Evolutionary conservation across 2,113 vertebrate species (phyloP).

Genomic region (Lampris incognitus): DNA sequence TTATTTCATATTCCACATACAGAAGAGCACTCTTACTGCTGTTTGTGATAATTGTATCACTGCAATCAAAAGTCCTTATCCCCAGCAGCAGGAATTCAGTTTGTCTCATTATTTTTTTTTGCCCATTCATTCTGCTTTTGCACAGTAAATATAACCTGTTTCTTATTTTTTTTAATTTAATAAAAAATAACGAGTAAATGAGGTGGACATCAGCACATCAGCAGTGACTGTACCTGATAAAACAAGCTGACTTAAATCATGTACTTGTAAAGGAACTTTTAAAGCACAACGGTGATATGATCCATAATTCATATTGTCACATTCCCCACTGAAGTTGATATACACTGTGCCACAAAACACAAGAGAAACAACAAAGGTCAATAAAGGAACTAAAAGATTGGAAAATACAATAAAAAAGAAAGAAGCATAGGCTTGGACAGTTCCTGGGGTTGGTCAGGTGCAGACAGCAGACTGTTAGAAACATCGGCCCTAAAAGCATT

Average conservation of each 20-base stretch:
- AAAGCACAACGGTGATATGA: constrained; percentile 8
- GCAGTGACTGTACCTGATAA: background rate
- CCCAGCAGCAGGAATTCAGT: too few species aligned
- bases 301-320: constrained; percentile 10
- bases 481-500: constrained; percentile 60
- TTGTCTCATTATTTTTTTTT: too few species aligned
- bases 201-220: too few species aligned
- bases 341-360: background rate
- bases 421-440: constrained; percentile 8
- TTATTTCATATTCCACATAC: background rate
- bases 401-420: constrained; percentile 1
- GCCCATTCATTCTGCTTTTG: background rate
- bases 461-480: constrained; percentile 11
- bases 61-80: background rate
- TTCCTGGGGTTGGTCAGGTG: background rate
- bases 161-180: background rate
- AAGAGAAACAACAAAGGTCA: background rate
- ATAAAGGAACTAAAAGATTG: background rate
- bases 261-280: background rate
- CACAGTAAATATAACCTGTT: background rate
- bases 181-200: too few species aligned
- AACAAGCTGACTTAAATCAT: constrained; percentile 16
- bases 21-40: background rate
- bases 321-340: background rate
- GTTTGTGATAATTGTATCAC: background rate